Conservation (phyloP, 2,797 vertebrate genomes). For the Ctenosaura bakeri region DNA sequence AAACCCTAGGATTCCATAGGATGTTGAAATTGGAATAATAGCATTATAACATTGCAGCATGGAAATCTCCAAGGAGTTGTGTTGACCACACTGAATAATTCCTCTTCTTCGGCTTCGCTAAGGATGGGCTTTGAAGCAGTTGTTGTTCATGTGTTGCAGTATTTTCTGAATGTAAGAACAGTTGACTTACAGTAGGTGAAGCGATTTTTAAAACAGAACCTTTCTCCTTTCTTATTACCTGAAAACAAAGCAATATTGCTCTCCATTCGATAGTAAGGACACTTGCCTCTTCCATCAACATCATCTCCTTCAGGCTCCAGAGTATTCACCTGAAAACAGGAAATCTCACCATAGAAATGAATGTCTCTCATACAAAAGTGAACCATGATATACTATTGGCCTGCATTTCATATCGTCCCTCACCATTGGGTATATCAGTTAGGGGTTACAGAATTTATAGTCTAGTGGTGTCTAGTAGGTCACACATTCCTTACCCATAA, state of each 20-base stretch:
- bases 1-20: too few species aligned
- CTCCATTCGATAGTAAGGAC: conserved; percentile 95
- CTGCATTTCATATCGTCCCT: background rate
- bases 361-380: too few species aligned
- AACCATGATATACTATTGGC: background rate
- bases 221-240: conserved; percentile 79
- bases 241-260: conserved; percentile 95
- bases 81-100: background rate
- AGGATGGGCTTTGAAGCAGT: too few species aligned
- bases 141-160: background rate
- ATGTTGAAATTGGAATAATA: too few species aligned
- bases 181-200: background rate
- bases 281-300: conserved; percentile 96
- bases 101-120: background rate
- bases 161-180: background rate
- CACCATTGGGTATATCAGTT: background rate
- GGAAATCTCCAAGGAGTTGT: background rate
- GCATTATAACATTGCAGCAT: too few species aligned
- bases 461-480: too few species aligned
- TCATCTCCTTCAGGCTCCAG: conserved; percentile 92
- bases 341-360: background rate
- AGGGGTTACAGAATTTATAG: too few species aligned
- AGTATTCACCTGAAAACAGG: conserved; percentile 87
- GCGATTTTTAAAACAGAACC: background rate
- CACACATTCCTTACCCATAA: too few species aligned